Conservation (phyloP, 2,888 invertebrate genomes). For the Lutraria lutraria region DNA sequence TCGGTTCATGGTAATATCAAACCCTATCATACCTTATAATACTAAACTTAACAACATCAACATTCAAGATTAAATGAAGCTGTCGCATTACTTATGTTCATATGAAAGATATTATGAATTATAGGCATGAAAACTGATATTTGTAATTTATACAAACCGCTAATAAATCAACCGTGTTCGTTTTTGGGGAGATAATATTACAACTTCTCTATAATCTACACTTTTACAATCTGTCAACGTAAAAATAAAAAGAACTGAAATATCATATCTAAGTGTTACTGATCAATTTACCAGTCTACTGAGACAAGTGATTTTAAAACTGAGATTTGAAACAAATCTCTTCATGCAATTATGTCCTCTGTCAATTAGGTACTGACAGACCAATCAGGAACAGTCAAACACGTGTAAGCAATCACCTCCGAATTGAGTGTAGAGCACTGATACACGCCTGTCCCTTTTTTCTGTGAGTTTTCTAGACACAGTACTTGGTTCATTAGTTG, state of each 20-base stretch:
- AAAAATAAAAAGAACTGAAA: background rate
- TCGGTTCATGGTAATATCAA: background rate
- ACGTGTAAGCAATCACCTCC: too few species aligned
- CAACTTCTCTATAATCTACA: background rate
- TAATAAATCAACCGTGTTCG: background rate
- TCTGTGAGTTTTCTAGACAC: too few species aligned
- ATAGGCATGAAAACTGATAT: conserved; percentile 27
- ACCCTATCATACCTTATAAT: background rate
- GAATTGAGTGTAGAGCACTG: too few species aligned
- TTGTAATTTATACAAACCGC: conserved; percentile 7
- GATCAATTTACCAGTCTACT: too few species aligned
- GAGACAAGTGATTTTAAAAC: too few species aligned
- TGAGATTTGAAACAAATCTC: too few species aligned
- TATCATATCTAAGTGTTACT: background rate
- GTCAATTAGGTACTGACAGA: too few species aligned
- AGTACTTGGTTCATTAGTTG: too few species aligned
- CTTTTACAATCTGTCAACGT: background rate
- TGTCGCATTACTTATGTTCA: conserved; percentile 31
- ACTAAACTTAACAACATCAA: conserved; percentile 14
- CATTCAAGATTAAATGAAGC: conserved; percentile 14
- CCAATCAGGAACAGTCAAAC: too few species aligned
- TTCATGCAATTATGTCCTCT: too few species aligned
- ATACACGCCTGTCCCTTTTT: too few species aligned
- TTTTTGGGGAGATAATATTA: background rate
- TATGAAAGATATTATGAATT: conserved; percentile 26